Base-by-base conservation (phyloP, 2,797 vertebrate genomes). In the Myotis planiceps region DNA sequence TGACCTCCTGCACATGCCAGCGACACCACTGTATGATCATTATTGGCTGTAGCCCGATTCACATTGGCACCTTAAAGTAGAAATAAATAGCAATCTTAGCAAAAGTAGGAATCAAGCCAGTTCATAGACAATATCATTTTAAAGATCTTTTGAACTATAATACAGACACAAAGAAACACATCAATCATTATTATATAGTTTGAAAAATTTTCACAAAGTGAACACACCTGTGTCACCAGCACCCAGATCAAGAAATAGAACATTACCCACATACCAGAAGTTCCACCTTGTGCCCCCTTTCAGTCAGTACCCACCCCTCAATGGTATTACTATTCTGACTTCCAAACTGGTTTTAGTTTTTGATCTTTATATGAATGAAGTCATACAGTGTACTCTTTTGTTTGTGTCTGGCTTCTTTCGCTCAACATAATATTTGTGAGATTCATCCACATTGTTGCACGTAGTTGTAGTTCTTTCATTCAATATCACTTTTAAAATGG, bases 21-120 rank as follows among this genome's bases (percentile, higher is more conserved):
- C 4, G 99, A 99, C 97, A 99, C 99, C 94, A 99, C 99, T 37
- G 99, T 99, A 98, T 99, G 99, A 98, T 99, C 99, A 88, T 99
- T 99, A 98, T 99, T 99, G 97, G 99, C 99, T 96, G 99, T 99
- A 94, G 99, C 99, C 98, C 99, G 99, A 98, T 99, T 99, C 97
- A 99, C 99, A 32, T 99, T 99, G 98, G 99, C 99, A 99, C 99
- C 99, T 99, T 96, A 21, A 92, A 94, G 95, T 60, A 97, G 92
- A 97, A 86, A 88, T 65, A 92, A 87, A 79, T 7, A 85, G 45
- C 29, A 87, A 74, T 91, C 60, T 96, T 92, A 97, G 86, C 12
- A 82, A 96, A 95, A 51, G 15, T 6, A 84, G 42, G 65, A 94
- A 93, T 89, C 82, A 94, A 63, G 47, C 7, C 60, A 95, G 51